Evolutionary conservation across 1,140 invertebrate species (phyloP), one percentile per base, ranked within the genome.

Genomic region (Tetramorium simillimum): DNA sequence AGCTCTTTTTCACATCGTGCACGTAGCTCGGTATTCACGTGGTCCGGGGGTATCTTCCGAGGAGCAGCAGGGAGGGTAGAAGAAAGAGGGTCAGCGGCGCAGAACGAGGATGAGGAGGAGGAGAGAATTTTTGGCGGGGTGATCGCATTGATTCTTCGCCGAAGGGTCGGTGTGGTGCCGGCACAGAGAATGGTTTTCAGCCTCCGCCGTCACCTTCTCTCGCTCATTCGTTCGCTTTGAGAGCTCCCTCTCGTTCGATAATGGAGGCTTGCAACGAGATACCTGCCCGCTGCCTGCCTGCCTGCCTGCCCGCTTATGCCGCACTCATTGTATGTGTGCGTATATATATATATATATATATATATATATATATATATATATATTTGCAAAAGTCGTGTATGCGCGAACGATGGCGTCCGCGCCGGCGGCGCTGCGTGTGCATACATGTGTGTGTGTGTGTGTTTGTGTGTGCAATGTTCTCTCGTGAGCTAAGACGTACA

Each of bases 71-170:
- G 49, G 10, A 33, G 28, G n/a, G 24, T n/a, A 40, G 18, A 10
- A 33, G 76, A 9, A 24, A 18, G 65, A 21, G 33, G 21, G 14
- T 51, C 37, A 24, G 12, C 18, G 12, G 33, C 33, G 62, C 18
- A 49, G 58, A 12, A 28, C 6, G n/a, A 84, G 46, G 46, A 7
- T n/a, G n/a, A n/a, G 24, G 37, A 75, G 37, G 46, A 9, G 24
- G 37, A 75, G 37, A 43, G n/a, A 18, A 60, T 12, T 63, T 75
- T 58, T 51, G 85, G 85, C 62, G 80, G 65, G 69, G 58, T 81
- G 76, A 88, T 86, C 86, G 89, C 91, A 92, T 92, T 78, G 92
- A 92, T 92, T 92, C 91, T 89, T 89, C 85, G 63, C 82, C 87
- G 80, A 89, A 92, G 89, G 75, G 63, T 78, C 51, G 63, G 46